Conservation (phyloP, 2,113 vertebrate species). For the Benitochromis conjunctus region DNA sequence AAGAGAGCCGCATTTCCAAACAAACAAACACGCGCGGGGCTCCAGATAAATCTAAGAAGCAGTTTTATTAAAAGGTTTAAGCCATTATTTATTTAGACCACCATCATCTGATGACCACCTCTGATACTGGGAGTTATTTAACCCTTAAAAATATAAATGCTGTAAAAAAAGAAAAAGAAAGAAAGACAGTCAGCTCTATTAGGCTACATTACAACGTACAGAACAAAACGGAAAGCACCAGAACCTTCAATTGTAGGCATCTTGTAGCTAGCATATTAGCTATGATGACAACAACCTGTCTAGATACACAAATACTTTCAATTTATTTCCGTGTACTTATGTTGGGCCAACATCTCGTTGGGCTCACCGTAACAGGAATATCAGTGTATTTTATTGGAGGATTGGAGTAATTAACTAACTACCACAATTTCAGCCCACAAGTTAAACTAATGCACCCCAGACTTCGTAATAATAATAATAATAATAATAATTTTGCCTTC, state of each 20-base stretch:
- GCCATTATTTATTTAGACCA: neutral
- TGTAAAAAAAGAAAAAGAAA: neutral
- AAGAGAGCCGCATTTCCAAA: slow-evolving; percentile 11
- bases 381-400: neutral
- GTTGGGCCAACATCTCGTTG: neutral
- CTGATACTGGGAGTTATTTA: neutral
- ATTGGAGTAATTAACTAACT: neutral
- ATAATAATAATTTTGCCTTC: neutral
- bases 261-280: neutral
- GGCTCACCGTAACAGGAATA: neutral
- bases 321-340: neutral
- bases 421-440: neutral
- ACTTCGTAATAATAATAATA: neutral
- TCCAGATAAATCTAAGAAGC: neutral
- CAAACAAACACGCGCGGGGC: neutral
- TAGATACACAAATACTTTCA: neutral
- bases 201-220: neutral
- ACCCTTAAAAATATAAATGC: neutral
- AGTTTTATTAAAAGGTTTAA: neutral
- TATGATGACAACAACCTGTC: neutral
- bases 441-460: neutral
- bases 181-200: neutral
- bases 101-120: neutral
- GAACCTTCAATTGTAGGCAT: neutral
- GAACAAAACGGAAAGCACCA: neutral